Percentiles rank a stretch among this genome's conserved stretches.
Conservation (phyloP, 2,888 invertebrate genomes). For the Pandemis cinnamomeana region DNA sequence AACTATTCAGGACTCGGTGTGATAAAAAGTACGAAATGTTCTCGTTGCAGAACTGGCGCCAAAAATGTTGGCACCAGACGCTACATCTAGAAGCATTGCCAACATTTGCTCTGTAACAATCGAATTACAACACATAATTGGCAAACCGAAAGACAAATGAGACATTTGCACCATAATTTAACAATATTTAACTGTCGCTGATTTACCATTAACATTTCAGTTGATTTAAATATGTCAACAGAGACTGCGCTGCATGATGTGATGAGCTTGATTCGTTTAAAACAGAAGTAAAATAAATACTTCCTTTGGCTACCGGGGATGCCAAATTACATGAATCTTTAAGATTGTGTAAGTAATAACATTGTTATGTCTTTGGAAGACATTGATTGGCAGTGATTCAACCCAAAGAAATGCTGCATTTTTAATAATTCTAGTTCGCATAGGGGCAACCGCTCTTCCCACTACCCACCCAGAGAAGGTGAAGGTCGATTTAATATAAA, state of each 20-base stretch:
- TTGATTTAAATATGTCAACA: neutral
- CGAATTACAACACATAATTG: conserved; percentile 20
- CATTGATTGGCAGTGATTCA: neutral
- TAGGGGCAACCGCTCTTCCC: neutral
- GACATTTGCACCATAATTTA: conserved; percentile 14
- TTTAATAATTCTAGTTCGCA: neutral
- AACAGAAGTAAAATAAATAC: neutral
- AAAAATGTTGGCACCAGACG: conserved; percentile 20
- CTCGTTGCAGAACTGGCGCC: conserved; percentile 31
- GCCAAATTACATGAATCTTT: neutral
- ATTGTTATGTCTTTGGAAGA: neutral
- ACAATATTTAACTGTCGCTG: conserved; percentile 8
- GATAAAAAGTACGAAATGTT: conserved; percentile 20
- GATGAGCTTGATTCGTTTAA: neutral
- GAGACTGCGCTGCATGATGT: neutral
- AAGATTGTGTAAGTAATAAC: too few relatives aligned
- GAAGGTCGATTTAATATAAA: conserved; percentile 29
- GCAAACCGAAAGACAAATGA: conserved; percentile 15
- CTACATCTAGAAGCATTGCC: conserved; percentile 11
- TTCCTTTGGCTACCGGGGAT: too few relatives aligned
- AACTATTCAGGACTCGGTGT: neutral
- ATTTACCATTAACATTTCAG: neutral
- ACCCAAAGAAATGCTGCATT: neutral
- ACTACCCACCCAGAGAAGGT: neutral
- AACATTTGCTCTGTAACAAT: conserved; percentile 12